These are phyloP conservation scores for Andricus quercusramuli DNA, from an alignment of 2,888 invertebrate genomes.

Conservation along the genomic window DNA sequence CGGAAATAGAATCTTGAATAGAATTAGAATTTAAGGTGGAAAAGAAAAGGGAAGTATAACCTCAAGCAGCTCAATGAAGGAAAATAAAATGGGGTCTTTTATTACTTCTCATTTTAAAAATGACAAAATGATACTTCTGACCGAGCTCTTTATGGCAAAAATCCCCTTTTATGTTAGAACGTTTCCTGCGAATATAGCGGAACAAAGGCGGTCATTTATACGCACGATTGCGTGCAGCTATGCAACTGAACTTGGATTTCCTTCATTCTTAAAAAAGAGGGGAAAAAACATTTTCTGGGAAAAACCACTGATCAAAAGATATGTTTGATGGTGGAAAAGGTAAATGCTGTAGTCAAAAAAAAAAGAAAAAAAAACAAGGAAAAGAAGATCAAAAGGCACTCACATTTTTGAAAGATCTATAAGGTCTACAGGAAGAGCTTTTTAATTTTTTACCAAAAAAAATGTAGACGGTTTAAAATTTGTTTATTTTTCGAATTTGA, in stretches of 20 bases:
- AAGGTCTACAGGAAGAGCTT: no score
- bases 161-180: constrained; percentile 32
- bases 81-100: constrained; percentile 40
- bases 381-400: background rate
- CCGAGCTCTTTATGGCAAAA: constrained; percentile 33
- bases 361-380: background rate
- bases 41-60: constrained; percentile 18
- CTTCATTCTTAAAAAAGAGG: constrained; percentile 17
- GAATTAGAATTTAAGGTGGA: constrained; percentile 13
- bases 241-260: constrained; percentile 29
- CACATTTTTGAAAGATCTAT: background rate
- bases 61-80: constrained; percentile 12
- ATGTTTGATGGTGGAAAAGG: background rate
- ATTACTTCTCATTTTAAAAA: constrained; percentile 39
- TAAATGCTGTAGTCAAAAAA: background rate
- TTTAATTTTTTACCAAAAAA: no score
- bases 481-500: no score
- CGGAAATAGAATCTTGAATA: constrained; percentile 8
- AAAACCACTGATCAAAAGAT: background rate
- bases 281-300: background rate
- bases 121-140: constrained; percentile 33
- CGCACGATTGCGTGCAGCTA: constrained; percentile 34
- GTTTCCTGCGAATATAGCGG: constrained; percentile 30
- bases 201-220: constrained; percentile 38
- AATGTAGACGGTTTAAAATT: no score